A percentile compares a stretch with the other conserved stretches of the same genome.
phyloP scores from a whole-genome alignment of 2,797 vertebrate species.

The Chelidonichthys spinosus region DNA sequence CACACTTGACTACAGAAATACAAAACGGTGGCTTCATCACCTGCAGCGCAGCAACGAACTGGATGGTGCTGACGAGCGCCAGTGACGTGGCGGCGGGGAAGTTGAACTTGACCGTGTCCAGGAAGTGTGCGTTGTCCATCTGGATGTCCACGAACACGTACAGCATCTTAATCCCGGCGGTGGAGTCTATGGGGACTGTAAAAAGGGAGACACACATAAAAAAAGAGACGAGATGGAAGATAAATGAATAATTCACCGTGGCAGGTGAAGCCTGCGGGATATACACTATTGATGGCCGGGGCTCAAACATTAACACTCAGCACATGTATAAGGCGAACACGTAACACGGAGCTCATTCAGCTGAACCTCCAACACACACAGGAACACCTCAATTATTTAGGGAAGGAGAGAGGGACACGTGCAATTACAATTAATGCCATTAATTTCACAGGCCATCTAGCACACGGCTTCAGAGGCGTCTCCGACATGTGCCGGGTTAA shows the following conservation, averaged over 20 bases:
- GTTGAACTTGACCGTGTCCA: slow-evolving; percentile 94
- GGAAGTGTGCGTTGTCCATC: slow-evolving; percentile 93
- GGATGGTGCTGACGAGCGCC: slow-evolving; percentile 97
- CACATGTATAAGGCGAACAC: slow-evolving; percentile 35
- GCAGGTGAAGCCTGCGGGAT: slow-evolving; percentile 52
- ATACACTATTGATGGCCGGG: slow-evolving; percentile 56
- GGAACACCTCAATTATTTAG: slow-evolving; percentile 76
- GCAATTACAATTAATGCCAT: slow-evolving; percentile 79
- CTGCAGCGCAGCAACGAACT: slow-evolving; percentile 96
- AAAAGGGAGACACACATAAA: slow-evolving; percentile 47
- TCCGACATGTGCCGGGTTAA: slow-evolving; percentile 38
- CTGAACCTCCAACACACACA: slow-evolving; percentile 36
- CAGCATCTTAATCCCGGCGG: slow-evolving; percentile 92
- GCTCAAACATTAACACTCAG: slow-evolving; percentile 44
- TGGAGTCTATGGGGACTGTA: slow-evolving; percentile 94
- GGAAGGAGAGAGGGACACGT: slow-evolving; percentile 70
- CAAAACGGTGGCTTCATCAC: slow-evolving; percentile 75
- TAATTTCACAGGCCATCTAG: slow-evolving; percentile 84
- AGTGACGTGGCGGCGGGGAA: slow-evolving; percentile 86
- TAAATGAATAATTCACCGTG: slow-evolving; percentile 67
- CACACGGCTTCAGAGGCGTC: slow-evolving; percentile 38
- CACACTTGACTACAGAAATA: background rate
- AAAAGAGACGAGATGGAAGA: slow-evolving; percentile 33
- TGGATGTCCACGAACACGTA: slow-evolving; percentile 99
- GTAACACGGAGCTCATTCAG: slow-evolving; percentile 36